Evolutionary conservation across 1,140 invertebrate genomes (phyloP).

Genomic region (Drosophila trapezifrons): DNA sequence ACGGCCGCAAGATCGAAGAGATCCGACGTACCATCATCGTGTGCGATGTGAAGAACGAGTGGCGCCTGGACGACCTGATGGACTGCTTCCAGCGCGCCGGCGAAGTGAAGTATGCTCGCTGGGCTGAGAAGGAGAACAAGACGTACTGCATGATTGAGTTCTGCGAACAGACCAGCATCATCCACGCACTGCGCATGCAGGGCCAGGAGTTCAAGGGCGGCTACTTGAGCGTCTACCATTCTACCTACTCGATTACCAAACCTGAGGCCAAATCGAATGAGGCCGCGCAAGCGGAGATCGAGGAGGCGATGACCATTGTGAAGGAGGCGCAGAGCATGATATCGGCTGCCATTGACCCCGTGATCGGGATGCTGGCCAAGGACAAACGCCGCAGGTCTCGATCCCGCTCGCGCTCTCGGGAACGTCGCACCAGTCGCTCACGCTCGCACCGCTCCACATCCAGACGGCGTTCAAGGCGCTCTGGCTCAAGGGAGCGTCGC

Average conservation of each 20-base stretch:
- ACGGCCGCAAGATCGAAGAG: constrained; percentile 97
- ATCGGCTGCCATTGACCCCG: constrained; percentile 95
- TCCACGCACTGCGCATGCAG: constrained; percentile 94
- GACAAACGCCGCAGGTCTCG: constrained; percentile 89
- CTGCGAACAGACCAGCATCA: constrained; percentile 94
- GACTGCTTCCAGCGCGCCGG: constrained; percentile 94
- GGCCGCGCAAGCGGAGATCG: constrained; percentile 96
- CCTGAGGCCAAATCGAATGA: constrained; percentile 97
- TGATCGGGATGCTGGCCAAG: constrained; percentile 92
- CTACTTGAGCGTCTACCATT: constrained; percentile 91
- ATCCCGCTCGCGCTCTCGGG: constrained; percentile 86
- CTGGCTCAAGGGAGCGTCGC: constrained; percentile 81
- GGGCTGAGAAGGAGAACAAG: constrained; percentile 92
- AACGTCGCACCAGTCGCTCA: constrained; percentile 87
- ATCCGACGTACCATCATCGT: constrained; percentile 95
- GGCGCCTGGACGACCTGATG: constrained; percentile 91
- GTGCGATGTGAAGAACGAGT: constrained; percentile 89
- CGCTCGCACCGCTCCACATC: constrained; percentile 87
- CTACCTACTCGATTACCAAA: constrained; percentile 95
- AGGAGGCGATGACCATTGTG: constrained; percentile 98
- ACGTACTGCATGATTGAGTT: constrained; percentile 96
- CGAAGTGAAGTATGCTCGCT: constrained; percentile 97
- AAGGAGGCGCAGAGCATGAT: constrained; percentile 98
- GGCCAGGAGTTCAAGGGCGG: constrained; percentile 89
- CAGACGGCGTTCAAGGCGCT: constrained; percentile 84